phyloP scores from a whole-genome alignment of 2,888 invertebrate species.

The Drosophila sordidapex region DNA sequence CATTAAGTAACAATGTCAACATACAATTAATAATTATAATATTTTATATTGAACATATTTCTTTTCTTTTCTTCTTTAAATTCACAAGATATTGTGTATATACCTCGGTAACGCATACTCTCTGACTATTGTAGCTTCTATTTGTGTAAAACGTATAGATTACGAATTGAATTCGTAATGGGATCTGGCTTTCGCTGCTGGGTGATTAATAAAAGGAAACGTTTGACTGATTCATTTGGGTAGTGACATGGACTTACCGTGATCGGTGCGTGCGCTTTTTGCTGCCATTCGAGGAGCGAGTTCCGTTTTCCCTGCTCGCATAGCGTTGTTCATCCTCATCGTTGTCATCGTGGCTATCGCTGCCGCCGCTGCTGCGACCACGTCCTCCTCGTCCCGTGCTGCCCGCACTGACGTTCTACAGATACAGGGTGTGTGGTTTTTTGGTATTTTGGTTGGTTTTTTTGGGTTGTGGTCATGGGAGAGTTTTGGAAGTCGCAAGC shows the following conservation, averaged over 20 bases:
- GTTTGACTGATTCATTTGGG: neutral
- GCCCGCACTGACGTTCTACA: slow-evolving; percentile 72
- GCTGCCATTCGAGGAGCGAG: slow-evolving; percentile 59
- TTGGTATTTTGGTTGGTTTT: slow-evolving; percentile 50
- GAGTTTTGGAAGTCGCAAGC: slow-evolving; percentile 64
- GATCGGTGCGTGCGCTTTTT: slow-evolving; percentile 68
- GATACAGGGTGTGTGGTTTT: slow-evolving; percentile 60
- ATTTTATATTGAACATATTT: neutral
- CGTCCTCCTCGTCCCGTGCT: slow-evolving; percentile 65
- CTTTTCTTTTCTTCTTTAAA: neutral
- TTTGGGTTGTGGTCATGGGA: slow-evolving; percentile 50
- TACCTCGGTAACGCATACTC: too few species aligned
- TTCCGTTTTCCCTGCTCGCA: slow-evolving; percentile 48
- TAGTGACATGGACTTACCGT: slow-evolving; percentile 43
- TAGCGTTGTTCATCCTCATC: slow-evolving; percentile 59
- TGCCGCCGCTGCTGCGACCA: slow-evolving; percentile 52
- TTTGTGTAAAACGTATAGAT: neutral
- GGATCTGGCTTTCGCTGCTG: neutral
- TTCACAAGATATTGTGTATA: too few species aligned
- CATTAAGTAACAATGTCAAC: neutral
- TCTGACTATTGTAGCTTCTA: too few species aligned
- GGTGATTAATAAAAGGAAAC: neutral
- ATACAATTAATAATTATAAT: neutral
- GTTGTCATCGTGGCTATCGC: slow-evolving; percentile 60
- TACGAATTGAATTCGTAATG: neutral